Percentiles rank a stretch among this genome's conserved stretches.
Conservation (phyloP, 2,797 vertebrate species). For the Glossophaga mutica region DNA sequence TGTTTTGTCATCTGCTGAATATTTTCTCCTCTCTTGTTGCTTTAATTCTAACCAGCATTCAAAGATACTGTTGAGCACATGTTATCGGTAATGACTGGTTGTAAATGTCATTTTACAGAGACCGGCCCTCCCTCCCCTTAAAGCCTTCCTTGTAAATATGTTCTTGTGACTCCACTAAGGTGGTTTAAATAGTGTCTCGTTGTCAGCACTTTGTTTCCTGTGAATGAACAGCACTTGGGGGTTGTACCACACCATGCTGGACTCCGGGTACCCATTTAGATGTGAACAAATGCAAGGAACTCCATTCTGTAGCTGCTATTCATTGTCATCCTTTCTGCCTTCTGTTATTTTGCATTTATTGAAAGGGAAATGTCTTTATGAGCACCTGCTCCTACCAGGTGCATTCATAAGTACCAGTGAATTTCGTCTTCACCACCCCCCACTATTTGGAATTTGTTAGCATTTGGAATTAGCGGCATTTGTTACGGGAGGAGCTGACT, state of each 20-base stretch:
- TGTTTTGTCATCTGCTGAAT: slow-evolving; percentile 38
- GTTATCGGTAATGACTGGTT: not conserved
- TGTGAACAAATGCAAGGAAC: not conserved
- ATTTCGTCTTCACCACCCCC: not conserved
- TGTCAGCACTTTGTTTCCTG: not conserved
- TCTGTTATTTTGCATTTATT: not conserved
- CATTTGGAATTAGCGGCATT: not conserved
- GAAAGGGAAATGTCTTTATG: not conserved
- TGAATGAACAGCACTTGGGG: not conserved
- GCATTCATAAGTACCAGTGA: not conserved
- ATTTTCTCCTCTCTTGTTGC: not conserved
- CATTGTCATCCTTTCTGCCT: not conserved
- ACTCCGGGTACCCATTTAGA: not conserved
- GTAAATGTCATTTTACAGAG: not conserved
- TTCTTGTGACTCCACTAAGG: not conserved
- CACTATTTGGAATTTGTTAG: not conserved
- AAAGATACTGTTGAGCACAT: not conserved
- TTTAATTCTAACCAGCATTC: not conserved
- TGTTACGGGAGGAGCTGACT: not conserved
- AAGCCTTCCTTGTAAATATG: not conserved
- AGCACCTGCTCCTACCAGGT: not conserved
- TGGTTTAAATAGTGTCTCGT: not conserved
- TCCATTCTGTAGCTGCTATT: not conserved
- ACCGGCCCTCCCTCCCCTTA: not conserved
- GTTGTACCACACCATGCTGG: accelerated